Evolutionary conservation across 2,113 vertebrate species (phyloP), one percentile per base, ranked within the genome.

Genomic region (Mormyrus iriodes): DNA sequence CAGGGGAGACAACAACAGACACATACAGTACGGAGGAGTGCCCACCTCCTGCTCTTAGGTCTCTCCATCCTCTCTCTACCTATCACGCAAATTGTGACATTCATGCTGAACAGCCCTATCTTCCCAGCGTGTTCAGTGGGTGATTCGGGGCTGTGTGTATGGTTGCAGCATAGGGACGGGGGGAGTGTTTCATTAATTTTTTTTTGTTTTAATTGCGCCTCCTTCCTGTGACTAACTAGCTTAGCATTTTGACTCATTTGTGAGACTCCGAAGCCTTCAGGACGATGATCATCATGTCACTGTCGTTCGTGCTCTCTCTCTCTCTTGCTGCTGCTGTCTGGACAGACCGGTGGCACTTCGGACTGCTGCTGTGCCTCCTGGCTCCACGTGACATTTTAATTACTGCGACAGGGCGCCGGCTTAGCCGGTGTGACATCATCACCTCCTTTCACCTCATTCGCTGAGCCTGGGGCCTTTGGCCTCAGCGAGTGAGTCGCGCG

Each of bases 1-100:
- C 73, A 93, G 95, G 94, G 96, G 93, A 97, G 95, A 97, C 91
- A 96, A 96, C 91, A 96, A 94, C 94, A 96, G 92, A 96, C 93
- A 93, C 93, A 95, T 92, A 95, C 94, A 96, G 93, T 94, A 92
- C 91, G 88, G 92, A 91, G 90, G 90, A 93, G 42, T 79, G 48
- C 12, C 2, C 89, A 90, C 91, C 93, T 92, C 44, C 76, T 86
- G 46, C 42, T 84, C 87, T 82, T 58, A 52, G 12, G n/a, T 19
- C 85, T 53, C 85, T 35, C 51, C 51, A 53, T 53, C 49, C 53
- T 86, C 49, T 48, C 6, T 46, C 84, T 86, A 46, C 84, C 21
- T 52, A 35, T 35, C 24, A n/a, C 42, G n/a, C 21, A 24, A n/a
- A 1, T n/a, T 27, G n/a, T 69, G 61, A 27, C 82, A 84, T 79